Evolutionary conservation across 2,113 vertebrate species (phyloP).

Genomic region (Coregonus clupeaformis): DNA sequence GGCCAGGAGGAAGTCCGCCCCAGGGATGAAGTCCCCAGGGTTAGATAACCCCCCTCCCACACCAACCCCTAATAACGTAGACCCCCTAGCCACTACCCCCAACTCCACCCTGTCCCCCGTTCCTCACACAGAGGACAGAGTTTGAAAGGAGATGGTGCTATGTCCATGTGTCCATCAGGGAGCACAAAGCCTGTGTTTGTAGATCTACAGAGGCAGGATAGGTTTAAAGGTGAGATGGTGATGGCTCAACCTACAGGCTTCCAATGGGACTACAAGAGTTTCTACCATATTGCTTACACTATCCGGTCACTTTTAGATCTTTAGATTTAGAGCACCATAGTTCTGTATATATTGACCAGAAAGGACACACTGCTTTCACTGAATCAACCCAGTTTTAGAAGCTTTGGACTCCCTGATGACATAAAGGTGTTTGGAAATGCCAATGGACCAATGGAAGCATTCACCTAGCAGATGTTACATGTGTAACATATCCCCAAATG

Average conservation of each 20-base stretch:
- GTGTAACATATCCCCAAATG: background rate
- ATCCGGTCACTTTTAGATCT: background rate
- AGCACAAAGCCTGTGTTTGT: background rate
- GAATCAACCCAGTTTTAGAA: background rate
- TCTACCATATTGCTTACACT: background rate
- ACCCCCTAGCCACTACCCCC: background rate
- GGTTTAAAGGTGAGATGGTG: background rate
- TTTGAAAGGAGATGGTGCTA: background rate
- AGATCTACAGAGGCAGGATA: background rate
- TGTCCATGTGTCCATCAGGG: too few species aligned
- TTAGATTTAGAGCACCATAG: background rate
- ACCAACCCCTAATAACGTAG: background rate
- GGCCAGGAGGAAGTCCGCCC: slow-evolving; percentile 59
- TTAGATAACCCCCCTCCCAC: slow-evolving; percentile 19
- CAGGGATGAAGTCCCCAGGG: slow-evolving; percentile 39
- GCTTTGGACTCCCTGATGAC: slow-evolving; percentile 15
- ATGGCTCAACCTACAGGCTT: background rate
- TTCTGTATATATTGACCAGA: background rate
- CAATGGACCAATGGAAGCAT: background rate
- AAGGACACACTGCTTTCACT: background rate
- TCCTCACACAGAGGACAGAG: background rate
- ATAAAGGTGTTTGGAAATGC: slow-evolving; percentile 10
- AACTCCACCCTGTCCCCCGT: background rate
- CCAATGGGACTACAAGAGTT: background rate
- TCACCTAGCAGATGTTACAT: background rate